These are phyloP conservation scores for Biston betularia DNA, from an alignment of 2,888 invertebrate species.

Conservation along the genomic window DNA sequence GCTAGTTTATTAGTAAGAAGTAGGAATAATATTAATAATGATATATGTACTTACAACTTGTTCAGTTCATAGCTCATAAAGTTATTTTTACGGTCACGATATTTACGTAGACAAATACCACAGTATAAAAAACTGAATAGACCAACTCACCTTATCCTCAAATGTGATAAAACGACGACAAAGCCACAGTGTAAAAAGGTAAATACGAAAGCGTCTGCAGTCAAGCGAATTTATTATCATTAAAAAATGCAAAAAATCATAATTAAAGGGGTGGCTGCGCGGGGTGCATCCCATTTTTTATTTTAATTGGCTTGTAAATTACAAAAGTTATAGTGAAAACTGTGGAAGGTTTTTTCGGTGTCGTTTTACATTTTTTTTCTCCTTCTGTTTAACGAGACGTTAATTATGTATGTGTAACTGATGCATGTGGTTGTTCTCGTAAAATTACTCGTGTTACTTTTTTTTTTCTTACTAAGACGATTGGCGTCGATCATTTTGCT, in stretches of 20 bases:
- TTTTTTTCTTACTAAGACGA: neutral
- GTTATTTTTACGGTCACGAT: neutral
- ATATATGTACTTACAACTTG: no score
- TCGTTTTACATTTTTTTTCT: slow-evolving; percentile 57
- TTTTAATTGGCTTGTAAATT: slow-evolving; percentile 85
- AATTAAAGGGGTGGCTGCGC: slow-evolving; percentile 79
- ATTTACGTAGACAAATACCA: slow-evolving; percentile 14
- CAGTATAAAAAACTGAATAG: slow-evolving; percentile 19
- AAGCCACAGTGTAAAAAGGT: slow-evolving; percentile 51
- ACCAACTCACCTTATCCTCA: slow-evolving; percentile 27
- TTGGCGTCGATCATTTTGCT: neutral
- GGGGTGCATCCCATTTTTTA: slow-evolving; percentile 82
- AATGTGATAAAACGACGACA: slow-evolving; percentile 36
- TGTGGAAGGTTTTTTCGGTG: slow-evolving; percentile 64
- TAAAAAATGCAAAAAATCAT: slow-evolving; percentile 84
- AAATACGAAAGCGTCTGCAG: slow-evolving; percentile 61
- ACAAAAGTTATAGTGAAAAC: slow-evolving; percentile 80
- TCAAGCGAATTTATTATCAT: slow-evolving; percentile 81
- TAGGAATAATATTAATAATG: no score
- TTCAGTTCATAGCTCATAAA: neutral
- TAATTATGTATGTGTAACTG: slow-evolving; percentile 8
- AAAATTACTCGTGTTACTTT: no score
- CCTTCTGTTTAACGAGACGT: slow-evolving; percentile 27
- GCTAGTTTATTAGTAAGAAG: no score
- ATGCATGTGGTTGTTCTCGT: neutral